Evolutionary conservation across 1,140 invertebrate genomes (phyloP), one percentile per base, ranked within the genome.

Genomic region (Drosophila carrolli): DNA sequence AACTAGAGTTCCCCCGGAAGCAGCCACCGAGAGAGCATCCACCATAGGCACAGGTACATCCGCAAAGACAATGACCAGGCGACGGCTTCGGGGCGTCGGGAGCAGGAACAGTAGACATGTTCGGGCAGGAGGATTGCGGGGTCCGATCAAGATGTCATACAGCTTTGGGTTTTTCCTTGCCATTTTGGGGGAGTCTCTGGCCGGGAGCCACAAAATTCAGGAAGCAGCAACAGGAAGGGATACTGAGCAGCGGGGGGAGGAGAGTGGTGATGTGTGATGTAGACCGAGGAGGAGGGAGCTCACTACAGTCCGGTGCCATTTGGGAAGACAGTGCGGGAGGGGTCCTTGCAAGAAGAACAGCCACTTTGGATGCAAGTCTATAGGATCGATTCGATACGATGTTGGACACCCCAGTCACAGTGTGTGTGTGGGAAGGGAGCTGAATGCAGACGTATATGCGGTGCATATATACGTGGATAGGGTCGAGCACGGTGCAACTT

Each of bases 1-100:
- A 92, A 92, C 65, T 92, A 92, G 86, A 80, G 32, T 10, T 41
- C 11, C 8, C 53, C 7, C 10, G 9, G 11, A 51, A 11, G 35
- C n/a, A 16, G 29, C 32, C 48, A 50, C 29, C 10, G 11, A 11
- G 14, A 23, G 14, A 43, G 48, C 37, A 27, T 16, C 41, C 23
- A 9, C 29, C 57, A 51, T 7, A 32, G 29, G 29, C 7, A 32
- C 29, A 32, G 7, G 5, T 23, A 23, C 23, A 23, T 23, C 23
- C 2, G 23, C 23, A 23, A 23, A 23, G 23, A 23, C 23, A 23
- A 23, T 23, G 23, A 23, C 23, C 23, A 23, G 23, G 23, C 23
- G 23, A 23, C 23, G 2, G 23, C 23, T 23, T 23, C 23, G 23
- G 23, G 23, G 23, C 23, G 23, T 23, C 23, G 23, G 4, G 23